Conservation (phyloP, 2,797 vertebrate species). For the Poecilia gillii region DNA sequence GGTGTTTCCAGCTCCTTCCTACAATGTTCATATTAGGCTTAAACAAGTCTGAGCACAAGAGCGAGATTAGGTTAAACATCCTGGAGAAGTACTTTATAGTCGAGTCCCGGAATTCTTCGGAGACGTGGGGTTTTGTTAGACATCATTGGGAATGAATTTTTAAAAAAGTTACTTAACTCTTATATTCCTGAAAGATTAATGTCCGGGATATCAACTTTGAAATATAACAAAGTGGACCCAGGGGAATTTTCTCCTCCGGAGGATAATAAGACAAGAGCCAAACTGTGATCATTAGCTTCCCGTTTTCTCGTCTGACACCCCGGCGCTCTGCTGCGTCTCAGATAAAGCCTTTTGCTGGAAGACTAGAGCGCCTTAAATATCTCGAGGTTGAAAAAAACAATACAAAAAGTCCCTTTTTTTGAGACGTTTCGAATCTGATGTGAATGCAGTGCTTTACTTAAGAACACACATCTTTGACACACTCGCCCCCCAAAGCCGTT, state of each 20-base stretch:
- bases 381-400: neutral
- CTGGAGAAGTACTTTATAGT: slow-evolving; percentile 18
- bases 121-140: slow-evolving; percentile 32
- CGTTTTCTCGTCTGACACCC: slow-evolving; percentile 41
- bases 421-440: neutral
- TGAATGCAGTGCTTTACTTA: neutral
- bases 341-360: slow-evolving; percentile 32
- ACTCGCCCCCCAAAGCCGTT: neutral
- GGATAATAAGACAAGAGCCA: slow-evolving; percentile 27
- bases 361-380: slow-evolving; percentile 18
- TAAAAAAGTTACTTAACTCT: slow-evolving; percentile 25
- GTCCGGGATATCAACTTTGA: slow-evolving; percentile 25
- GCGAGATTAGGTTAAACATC: slow-evolving; percentile 15
- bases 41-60: neutral
- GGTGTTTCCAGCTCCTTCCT: neutral
- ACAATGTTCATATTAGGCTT: slow-evolving; percentile 2
- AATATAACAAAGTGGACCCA: slow-evolving; percentile 30
- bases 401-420: neutral
- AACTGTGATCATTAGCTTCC: slow-evolving; percentile 50
- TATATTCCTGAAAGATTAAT: slow-evolving; percentile 36
- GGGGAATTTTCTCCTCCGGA: slow-evolving; percentile 35
- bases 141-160: slow-evolving; percentile 31
- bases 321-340: slow-evolving; percentile 15
- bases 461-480: slow-evolving; percentile 6
- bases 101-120: neutral